Conservation (phyloP, 2,797 vertebrate species). For the Diglossa cyanea region DNA sequence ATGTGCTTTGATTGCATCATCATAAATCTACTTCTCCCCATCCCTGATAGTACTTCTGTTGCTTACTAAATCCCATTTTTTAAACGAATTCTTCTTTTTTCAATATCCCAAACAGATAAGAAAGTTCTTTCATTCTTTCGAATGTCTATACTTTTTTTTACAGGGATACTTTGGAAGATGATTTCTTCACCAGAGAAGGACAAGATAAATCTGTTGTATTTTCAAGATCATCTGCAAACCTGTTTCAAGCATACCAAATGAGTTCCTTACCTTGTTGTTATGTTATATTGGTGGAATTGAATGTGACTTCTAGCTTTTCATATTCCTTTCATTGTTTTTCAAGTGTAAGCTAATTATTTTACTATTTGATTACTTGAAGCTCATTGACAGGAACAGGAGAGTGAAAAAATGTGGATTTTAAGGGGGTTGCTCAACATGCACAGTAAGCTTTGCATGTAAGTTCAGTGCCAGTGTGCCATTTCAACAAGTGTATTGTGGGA, state of each 20-base stretch:
- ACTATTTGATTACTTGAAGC: background rate
- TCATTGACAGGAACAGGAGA: background rate
- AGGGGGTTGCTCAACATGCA: fast-evolving
- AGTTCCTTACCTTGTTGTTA: constrained; percentile 4
- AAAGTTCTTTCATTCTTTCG: background rate
- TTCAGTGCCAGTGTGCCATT: background rate
- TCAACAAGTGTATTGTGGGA: background rate
- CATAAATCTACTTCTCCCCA: background rate
- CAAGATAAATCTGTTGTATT: background rate
- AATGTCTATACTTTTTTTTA: background rate
- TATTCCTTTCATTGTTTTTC: background rate
- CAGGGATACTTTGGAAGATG: background rate
- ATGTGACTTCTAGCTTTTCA: background rate
- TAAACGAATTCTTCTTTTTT: background rate
- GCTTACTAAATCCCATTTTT: background rate
- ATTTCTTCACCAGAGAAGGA: background rate
- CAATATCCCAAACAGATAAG: background rate
- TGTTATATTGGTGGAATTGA: background rate
- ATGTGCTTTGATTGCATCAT: background rate
- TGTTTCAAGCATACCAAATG: constrained; percentile 3
- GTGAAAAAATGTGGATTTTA: background rate
- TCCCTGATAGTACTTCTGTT: background rate
- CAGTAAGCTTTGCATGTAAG: background rate
- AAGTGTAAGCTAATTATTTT: background rate
- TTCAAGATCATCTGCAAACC: background rate